Evolutionary conservation across 2,888 invertebrate genomes (phyloP), one percentile per base, ranked within the genome.

Genomic region (Noctua fimbriata): DNA sequence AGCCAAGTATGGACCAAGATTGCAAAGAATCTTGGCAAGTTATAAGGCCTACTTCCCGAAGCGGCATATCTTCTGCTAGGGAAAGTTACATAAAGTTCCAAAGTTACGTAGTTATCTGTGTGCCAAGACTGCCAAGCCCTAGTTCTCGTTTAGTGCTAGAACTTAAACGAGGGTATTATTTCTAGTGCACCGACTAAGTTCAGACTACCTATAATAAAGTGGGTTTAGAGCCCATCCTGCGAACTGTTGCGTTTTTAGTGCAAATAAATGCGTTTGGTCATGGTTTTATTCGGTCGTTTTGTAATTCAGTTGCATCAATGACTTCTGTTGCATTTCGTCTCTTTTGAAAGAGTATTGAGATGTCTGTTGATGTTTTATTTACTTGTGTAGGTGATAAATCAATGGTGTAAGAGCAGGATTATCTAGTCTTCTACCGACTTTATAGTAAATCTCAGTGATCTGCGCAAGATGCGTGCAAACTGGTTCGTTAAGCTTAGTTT

Each of bases 121-220:
- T 78, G 74, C 65, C 69, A 76, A 79, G 81, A 32, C 88, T 78
- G 74, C 65, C 69, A 76, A 79, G 81, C 36, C 88, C 85, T 85
- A 87, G 80, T 87, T 84, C 41, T 78, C 72, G 63, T 81, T 82
- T 78, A 77, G 63, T 71, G 49, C 44, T 82, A 66, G 52, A 76
- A 84, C 41, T 78, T 72, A 21, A 73, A 55, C 55, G 69, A 70
- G 58, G 69, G 21, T 84, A 67, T 47, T 75, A 75, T 55, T 69
- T 65, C 36, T 47, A 58, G 70, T 69, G 18, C 28, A 49, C 55
- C 9, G 32, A n/a, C 74, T 73, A 73, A 79, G 73, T 87, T 84
- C 79, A 63, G 65, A 72, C 44, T 69, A 69, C 65, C 69, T 73
- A 66, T 78, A 41, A 21, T 76, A 63, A 88, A 82, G 63, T 81